Conservation (phyloP, 2,797 vertebrate species). For the Molossus molossus region DNA sequence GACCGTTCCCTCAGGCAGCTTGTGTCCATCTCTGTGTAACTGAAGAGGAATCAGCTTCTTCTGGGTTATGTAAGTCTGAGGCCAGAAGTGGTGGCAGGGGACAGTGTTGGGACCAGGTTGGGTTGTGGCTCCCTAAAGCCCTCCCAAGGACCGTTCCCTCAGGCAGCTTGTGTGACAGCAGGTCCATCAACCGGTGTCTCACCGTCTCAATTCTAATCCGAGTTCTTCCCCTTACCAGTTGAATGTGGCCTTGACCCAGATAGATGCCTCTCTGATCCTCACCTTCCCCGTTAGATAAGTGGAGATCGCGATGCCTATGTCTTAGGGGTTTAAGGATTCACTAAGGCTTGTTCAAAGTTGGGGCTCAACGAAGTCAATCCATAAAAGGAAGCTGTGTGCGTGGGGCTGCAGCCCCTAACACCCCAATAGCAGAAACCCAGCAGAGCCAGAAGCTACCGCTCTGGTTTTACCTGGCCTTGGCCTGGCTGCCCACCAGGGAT, state of each 20-base stretch:
- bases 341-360: neutral
- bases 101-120: neutral
- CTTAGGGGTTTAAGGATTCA: neutral
- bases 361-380: neutral
- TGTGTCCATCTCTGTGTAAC: neutral
- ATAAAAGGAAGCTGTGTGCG: neutral
- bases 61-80: neutral
- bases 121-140: neutral
- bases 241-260: constrained; percentile 6
- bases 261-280: neutral
- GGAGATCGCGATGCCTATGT: neutral
- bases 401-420: neutral
- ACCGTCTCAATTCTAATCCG: neutral
- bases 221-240: neutral
- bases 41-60: neutral
- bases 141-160: neutral
- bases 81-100: neutral
- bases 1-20: too few species aligned
- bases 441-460: neutral
- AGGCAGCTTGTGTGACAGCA: neutral
- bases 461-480: constrained; percentile 36
- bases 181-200: neutral
- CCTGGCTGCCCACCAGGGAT: constrained; percentile 5
- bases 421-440: neutral
- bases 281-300: constrained; percentile 1